These are phyloP conservation scores for Catamblyrhynchus diadema DNA, from an alignment of 2,797 vertebrate genomes.

Conservation along the genomic window DNA sequence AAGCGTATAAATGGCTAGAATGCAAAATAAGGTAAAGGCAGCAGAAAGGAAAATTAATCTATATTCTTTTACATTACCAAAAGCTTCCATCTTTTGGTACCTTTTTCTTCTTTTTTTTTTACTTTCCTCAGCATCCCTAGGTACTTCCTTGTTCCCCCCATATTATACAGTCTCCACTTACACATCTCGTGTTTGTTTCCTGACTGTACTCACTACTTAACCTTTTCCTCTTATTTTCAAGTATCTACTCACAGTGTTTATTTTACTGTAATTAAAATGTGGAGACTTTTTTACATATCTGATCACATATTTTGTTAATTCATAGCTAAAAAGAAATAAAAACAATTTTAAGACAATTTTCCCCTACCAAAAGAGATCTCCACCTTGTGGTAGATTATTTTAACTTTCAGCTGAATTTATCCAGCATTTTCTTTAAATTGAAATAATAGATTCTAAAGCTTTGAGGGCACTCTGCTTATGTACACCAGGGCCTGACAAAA, in stretches of 20 bases:
- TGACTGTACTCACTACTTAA: background rate
- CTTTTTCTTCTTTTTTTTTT: background rate
- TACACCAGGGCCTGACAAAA: background rate
- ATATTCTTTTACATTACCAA: background rate
- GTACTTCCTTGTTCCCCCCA: background rate
- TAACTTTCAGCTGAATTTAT: background rate
- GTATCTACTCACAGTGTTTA: background rate
- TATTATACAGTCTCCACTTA: background rate
- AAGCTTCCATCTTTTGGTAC: background rate
- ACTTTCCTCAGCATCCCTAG: background rate
- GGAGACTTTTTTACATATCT: background rate
- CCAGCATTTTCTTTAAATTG: background rate
- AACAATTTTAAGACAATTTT: background rate
- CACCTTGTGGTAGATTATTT: background rate
- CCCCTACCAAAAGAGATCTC: background rate
- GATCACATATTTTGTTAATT: background rate
- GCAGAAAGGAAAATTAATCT: background rate
- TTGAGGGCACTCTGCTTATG: background rate
- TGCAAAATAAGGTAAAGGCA: background rate
- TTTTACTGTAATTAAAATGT: background rate
- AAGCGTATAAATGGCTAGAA: background rate
- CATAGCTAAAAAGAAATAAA: background rate
- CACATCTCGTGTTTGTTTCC: fast-evolving
- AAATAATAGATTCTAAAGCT: background rate
- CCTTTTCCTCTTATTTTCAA: background rate